Evolutionary conservation across 2,797 vertebrate species (phyloP).

Genomic region (Antennarius maculatus): DNA sequence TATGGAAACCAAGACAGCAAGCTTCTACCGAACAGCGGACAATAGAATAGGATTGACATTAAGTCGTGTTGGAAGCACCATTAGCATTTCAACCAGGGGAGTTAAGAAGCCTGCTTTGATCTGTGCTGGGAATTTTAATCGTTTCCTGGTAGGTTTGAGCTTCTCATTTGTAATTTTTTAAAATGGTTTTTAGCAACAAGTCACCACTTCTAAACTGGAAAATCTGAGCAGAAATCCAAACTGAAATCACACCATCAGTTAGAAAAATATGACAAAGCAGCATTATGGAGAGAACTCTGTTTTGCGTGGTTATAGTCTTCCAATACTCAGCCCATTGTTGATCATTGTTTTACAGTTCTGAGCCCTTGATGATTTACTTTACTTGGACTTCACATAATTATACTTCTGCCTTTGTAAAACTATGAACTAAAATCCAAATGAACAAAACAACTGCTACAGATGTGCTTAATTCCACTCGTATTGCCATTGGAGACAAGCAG

Average conservation of each 20-base stretch:
- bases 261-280: constrained; percentile 12
- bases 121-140: constrained; percentile 81
- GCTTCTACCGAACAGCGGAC: constrained; percentile 59
- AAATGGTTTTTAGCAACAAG: constrained; percentile 31
- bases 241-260: constrained; percentile 22
- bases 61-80: constrained; percentile 69
- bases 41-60: constrained; percentile 71
- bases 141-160: constrained; percentile 66
- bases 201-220: constrained; percentile 36
- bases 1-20: constrained; percentile 62
- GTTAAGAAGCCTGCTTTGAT: constrained; percentile 74
- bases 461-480: constrained; percentile 18
- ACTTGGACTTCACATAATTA: constrained; percentile 24
- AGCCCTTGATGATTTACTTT: constrained; percentile 2
- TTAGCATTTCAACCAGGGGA: constrained; percentile 82
- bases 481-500: constrained; percentile 17
- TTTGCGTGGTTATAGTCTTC: constrained; percentile 22
- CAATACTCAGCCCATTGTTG: constrained; percentile 24
- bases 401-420: background rate
- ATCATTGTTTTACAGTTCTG: constrained; percentile 9
- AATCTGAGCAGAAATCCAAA: constrained; percentile 35
- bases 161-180: constrained; percentile 68
- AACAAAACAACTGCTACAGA: background rate
- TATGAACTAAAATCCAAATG: too few relatives aligned
- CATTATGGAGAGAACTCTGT: background rate